Percentiles rank a stretch among this genome's conserved stretches.
Conservation (phyloP, 2,113 vertebrate genomes). For the Tragelaphus strepsiceros region DNA sequence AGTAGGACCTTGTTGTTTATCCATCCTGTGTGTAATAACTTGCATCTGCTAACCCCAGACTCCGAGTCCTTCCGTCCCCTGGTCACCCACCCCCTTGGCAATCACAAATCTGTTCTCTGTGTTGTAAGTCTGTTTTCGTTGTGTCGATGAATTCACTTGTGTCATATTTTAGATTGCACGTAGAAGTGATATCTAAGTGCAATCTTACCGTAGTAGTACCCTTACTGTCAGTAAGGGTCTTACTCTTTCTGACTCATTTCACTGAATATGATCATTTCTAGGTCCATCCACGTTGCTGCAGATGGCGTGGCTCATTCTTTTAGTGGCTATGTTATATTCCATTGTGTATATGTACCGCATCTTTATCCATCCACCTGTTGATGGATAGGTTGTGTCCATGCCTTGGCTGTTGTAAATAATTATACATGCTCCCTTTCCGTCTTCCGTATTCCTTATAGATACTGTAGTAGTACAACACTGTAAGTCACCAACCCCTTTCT, state of each 20-base stretch:
- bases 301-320: background rate
- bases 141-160: background rate
- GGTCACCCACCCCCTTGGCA: background rate
- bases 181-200: background rate
- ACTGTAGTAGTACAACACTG: background rate
- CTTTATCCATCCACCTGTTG: background rate
- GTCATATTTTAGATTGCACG: background rate
- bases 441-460: background rate
- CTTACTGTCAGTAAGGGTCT: background rate
- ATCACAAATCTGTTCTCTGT: background rate
- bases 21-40: background rate
- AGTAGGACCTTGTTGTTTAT: background rate
- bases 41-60: background rate
- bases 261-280: background rate
- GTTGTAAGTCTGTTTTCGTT: background rate
- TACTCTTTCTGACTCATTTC: background rate
- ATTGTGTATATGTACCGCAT: background rate
- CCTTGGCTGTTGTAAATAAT: background rate
- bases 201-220: too few species aligned
- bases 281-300: background rate
- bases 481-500: background rate
- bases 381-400: background rate
- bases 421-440: background rate
- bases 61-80: background rate
- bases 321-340: background rate